Evolutionary conservation across 2,797 vertebrate species (phyloP).

Genomic region (Anas capensis): DNA sequence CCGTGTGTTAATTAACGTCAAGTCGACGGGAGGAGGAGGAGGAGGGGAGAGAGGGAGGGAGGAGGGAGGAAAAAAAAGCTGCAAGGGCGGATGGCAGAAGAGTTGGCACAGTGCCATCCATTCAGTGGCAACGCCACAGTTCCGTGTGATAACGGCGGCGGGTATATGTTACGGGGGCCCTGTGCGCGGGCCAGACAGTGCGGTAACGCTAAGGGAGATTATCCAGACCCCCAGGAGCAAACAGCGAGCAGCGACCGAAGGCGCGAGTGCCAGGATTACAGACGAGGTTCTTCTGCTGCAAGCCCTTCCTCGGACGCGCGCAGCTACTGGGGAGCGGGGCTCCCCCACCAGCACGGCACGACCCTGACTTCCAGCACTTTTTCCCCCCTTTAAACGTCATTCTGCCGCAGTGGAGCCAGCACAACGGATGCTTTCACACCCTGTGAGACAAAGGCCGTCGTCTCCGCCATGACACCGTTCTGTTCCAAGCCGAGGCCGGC

Average conservation of each 20-base stretch:
- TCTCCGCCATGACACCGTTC: slow-evolving; percentile 82
- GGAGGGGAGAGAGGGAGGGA: slow-evolving; percentile 84
- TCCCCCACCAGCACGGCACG: slow-evolving; percentile 67
- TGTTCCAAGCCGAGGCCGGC: slow-evolving; percentile 78
- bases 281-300: slow-evolving; percentile 65
- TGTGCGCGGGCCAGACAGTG: slow-evolving; percentile 83
- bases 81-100: slow-evolving; percentile 96
- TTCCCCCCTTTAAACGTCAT: slow-evolving; percentile 75
- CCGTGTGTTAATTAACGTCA: slow-evolving; percentile 97
- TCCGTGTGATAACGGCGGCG: slow-evolving; percentile 87
- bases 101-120: slow-evolving; percentile 99
- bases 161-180: slow-evolving; percentile 88
- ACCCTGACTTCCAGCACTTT: slow-evolving; percentile 76
- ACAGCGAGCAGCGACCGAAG: slow-evolving; percentile 78
- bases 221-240: slow-evolving; percentile 83
- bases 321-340: slow-evolving; percentile 64
- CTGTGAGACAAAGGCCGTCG: slow-evolving; percentile 84
- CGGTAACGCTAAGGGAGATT: slow-evolving; percentile 81
- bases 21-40: slow-evolving; percentile 89
- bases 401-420: slow-evolving; percentile 81
- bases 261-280: slow-evolving; percentile 81
- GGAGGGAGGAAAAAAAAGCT: slow-evolving; percentile 91
- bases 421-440: slow-evolving; percentile 84
- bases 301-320: slow-evolving; percentile 73
- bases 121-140: slow-evolving; percentile 96